Percentiles rank a stretch among this genome's conserved stretches.
Evolutionary conservation across 2,888 invertebrate species (phyloP).

Genomic region (Ellobium chinense): DNA sequence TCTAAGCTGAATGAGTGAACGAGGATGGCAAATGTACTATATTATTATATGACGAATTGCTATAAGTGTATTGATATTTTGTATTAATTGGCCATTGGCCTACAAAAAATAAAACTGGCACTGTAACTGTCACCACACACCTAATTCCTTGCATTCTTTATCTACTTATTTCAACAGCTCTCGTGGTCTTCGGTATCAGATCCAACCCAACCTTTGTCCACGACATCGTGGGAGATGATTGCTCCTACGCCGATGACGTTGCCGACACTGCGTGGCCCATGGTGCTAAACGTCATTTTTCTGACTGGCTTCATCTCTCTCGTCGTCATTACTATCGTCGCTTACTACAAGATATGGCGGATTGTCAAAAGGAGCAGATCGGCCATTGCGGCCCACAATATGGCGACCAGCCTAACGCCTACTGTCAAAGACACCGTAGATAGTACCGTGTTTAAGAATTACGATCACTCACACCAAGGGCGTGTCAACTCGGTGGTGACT

Average conservation of each 20-base stretch:
- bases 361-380: slow-evolving; percentile 5
- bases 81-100: too few relatives aligned
- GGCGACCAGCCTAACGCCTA: too few relatives aligned
- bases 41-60: too few relatives aligned
- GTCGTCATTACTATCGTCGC: not conserved
- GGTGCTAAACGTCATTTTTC: not conserved
- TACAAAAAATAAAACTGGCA: too few relatives aligned
- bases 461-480: too few relatives aligned
- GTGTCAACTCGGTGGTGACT: too few relatives aligned
- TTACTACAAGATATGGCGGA: slow-evolving; percentile 33
- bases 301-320: slow-evolving; percentile 1
- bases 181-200: slow-evolving; percentile 10
- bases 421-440: too few relatives aligned
- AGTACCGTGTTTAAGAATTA: too few relatives aligned
- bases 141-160: not conserved
- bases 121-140: too few relatives aligned
- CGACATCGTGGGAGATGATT: slow-evolving; percentile 24
- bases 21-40: too few relatives aligned
- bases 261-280: slow-evolving; percentile 8
- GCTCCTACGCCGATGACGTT: slow-evolving; percentile 26
- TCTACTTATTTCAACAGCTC: not conserved
- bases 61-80: too few relatives aligned
- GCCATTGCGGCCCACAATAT: slow-evolving; percentile 6
- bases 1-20: too few relatives aligned
- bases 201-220: slow-evolving; percentile 6